These are phyloP conservation scores for Camponotus floridanus DNA, from an alignment of 1,140 invertebrate species.

Conservation along the genomic window DNA sequence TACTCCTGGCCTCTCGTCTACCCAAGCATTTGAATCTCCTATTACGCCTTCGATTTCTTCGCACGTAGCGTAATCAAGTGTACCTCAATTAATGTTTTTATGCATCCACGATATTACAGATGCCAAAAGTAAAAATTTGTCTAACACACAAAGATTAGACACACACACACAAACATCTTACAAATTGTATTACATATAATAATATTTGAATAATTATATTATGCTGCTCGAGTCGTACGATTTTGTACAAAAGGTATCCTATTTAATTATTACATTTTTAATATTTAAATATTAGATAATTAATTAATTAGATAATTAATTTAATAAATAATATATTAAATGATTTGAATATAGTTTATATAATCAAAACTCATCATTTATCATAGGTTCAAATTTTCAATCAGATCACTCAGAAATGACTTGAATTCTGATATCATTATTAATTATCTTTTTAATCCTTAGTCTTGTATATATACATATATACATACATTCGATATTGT, in stretches of 20 bases:
- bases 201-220: background rate
- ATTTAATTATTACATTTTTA: conserved; percentile 2
- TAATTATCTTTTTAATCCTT: too few relatives aligned
- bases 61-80: background rate
- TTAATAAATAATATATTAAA: background rate
- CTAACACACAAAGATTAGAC: background rate
- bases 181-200: background rate
- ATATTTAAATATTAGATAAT: too few relatives aligned
- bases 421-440: too few relatives aligned
- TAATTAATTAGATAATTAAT: too few relatives aligned
- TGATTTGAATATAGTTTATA: background rate
- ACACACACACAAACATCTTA: background rate
- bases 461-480: background rate
- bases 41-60: conserved; percentile 38
- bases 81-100: background rate
- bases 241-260: background rate
- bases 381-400: conserved; percentile 12
- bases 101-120: background rate
- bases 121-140: background rate
- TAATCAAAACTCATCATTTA: background rate
- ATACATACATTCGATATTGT: too few relatives aligned
- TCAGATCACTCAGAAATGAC: too few relatives aligned
- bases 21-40: conserved; percentile 71
- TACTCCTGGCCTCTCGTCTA: conserved; percentile 48
- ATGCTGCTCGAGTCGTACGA: background rate